Conservation (phyloP, 2,113 vertebrate species). For the Dipodomys ordii region DNA sequence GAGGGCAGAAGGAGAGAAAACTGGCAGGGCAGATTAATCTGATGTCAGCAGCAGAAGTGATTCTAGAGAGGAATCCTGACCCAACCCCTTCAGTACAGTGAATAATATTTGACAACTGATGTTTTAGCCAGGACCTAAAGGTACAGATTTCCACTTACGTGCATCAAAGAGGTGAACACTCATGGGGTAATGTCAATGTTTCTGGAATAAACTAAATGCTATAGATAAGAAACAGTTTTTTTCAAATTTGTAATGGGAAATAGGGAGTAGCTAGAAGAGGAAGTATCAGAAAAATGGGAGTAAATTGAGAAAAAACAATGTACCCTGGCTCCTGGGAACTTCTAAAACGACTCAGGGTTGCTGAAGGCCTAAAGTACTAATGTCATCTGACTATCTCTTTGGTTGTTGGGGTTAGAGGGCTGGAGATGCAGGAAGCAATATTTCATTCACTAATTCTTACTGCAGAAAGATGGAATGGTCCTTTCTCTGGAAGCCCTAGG, state of each 20-base stretch:
- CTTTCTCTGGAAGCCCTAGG: slow-evolving; percentile 13
- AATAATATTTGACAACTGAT: not conserved
- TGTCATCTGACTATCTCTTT: not conserved
- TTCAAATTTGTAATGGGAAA: not conserved
- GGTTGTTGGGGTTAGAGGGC: too few species aligned
- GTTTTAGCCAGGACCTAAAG: not conserved
- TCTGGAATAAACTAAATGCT: slow-evolving; percentile 39
- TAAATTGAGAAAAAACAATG: not conserved
- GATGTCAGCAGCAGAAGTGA: not conserved
- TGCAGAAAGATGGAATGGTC: not conserved
- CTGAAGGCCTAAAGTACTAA: not conserved
- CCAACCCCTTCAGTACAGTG: not conserved
- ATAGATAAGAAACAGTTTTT: not conserved
- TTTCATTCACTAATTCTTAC: not conserved
- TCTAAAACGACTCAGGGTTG: not conserved
- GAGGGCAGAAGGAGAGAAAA: not conserved
- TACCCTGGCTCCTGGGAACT: not conserved
- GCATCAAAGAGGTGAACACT: slow-evolving; percentile 40
- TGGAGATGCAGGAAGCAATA: not conserved
- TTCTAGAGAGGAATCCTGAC: slow-evolving; percentile 1
- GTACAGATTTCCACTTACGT: slow-evolving; percentile 5
- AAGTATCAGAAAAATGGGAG: not conserved
- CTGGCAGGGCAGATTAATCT: slow-evolving; percentile 21
- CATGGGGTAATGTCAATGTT: not conserved
- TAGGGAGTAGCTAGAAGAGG: not conserved